Evolutionary conservation across 2,888 invertebrate genomes (phyloP).

Genomic region (Lasioglossum figueresi): DNA sequence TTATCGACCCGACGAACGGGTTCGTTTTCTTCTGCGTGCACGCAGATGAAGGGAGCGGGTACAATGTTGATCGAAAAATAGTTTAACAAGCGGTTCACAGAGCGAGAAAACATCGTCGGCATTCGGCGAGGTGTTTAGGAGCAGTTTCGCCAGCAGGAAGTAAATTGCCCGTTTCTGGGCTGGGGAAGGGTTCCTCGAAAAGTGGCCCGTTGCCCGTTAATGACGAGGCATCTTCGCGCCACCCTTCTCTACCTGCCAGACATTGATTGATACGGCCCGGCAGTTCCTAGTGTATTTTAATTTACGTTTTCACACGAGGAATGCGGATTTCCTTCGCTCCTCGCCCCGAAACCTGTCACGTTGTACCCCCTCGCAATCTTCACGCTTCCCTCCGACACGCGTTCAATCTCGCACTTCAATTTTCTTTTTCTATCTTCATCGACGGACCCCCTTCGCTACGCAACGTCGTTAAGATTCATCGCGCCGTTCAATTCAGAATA

Average conservation of each 20-base stretch:
- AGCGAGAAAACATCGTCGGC: conserved; percentile 34
- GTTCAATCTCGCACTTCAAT: conserved; percentile 8
- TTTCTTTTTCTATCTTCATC: conserved; percentile 9
- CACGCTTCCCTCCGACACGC: not conserved
- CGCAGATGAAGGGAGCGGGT: not conserved
- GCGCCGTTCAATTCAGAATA: not conserved
- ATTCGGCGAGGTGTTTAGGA: conserved; percentile 26
- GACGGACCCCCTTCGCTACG: not conserved
- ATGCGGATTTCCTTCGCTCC: conserved; percentile 49
- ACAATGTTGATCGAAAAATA: conserved; percentile 25
- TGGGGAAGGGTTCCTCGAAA: conserved; percentile 45
- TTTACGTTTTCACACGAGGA: conserved; percentile 75
- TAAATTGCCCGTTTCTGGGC: conserved; percentile 49
- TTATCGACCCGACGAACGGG: not conserved
- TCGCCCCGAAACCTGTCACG: conserved; percentile 27
- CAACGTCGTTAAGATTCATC: not conserved
- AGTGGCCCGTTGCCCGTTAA: conserved; percentile 54
- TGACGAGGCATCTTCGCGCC: conserved; percentile 74
- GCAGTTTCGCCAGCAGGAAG: conserved; percentile 37
- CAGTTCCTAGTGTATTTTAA: conserved; percentile 72
- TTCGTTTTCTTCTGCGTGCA: not conserved
- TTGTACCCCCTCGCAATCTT: not conserved
- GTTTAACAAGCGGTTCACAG: conserved; percentile 22
- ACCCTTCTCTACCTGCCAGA: conserved; percentile 63
- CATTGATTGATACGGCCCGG: conserved; percentile 72